Conservation (phyloP, 2,113 vertebrate genomes). For the human region DNA sequence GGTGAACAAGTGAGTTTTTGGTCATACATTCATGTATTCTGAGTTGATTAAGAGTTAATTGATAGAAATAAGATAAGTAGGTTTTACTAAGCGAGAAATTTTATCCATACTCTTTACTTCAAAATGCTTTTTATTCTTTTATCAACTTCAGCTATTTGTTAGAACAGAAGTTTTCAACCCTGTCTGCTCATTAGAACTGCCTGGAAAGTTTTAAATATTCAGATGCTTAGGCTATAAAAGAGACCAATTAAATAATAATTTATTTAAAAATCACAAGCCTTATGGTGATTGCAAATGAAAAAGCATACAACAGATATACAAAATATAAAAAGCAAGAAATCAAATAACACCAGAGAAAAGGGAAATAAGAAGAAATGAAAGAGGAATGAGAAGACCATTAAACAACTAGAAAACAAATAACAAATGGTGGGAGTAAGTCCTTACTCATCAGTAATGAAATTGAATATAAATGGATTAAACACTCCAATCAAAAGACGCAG, state of each 20-base stretch:
- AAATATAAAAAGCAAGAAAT: too few species aligned
- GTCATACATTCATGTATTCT: not conserved
- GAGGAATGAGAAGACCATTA: too few species aligned
- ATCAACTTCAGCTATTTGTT: not conserved
- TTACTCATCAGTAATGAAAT: too few species aligned
- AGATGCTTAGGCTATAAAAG: not conserved
- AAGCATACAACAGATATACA: too few species aligned
- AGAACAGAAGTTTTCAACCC: not conserved
- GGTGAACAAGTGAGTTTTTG: not conserved
- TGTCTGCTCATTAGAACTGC: not conserved
- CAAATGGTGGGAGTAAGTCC: too few species aligned
- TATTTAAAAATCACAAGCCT: not conserved
- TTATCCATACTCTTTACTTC: not conserved
- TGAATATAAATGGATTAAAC: too few species aligned
- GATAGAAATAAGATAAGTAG: not conserved
- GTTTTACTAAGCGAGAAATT: not conserved
- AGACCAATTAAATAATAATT: not conserved
- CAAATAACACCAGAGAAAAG: too few species aligned
- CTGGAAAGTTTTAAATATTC: not conserved
- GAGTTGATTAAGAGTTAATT: not conserved
- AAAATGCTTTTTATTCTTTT: not conserved
- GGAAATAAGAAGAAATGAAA: too few species aligned
- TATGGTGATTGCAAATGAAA: too few species aligned
- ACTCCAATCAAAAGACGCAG: too few species aligned
- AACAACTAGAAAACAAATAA: too few species aligned